Percentiles rank a stretch among this genome's conserved stretches.
phyloP scores from a whole-genome alignment of 2,888 invertebrate genomes.

The Macrophya alboannulata region DNA sequence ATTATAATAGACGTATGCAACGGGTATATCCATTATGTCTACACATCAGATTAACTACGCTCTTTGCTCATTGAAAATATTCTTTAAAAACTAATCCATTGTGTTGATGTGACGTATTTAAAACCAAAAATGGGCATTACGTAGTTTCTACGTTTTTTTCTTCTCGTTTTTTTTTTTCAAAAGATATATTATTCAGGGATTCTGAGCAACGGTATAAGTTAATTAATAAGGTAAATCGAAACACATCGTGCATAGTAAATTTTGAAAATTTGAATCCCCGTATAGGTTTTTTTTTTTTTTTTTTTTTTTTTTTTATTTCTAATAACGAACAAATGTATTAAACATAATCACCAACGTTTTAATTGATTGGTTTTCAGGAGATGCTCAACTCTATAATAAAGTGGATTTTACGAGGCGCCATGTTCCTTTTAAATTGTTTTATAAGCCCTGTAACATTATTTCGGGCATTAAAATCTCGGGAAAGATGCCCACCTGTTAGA shows the following conservation, averaged over 20 bases:
- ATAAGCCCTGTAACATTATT: slow-evolving; percentile 64
- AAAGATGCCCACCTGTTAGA: slow-evolving; percentile 83
- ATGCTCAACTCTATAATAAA: slow-evolving; percentile 59
- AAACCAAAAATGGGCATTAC: not conserved
- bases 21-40: not conserved
- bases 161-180: not conserved
- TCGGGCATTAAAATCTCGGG: slow-evolving; percentile 61
- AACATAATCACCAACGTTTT: too few relatives aligned
- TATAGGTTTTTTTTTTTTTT: not conserved
- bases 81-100: not conserved
- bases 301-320: not conserved
- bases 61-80: not conserved
- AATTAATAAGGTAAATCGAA: not conserved
- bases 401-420: slow-evolving; percentile 57
- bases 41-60: not conserved
- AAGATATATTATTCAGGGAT: not conserved
- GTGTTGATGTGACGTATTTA: not conserved
- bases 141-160: not conserved
- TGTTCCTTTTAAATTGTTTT: slow-evolving; percentile 64
- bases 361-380: slow-evolving; percentile 57
- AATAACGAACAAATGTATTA: too few relatives aligned
- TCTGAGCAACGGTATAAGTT: not conserved
- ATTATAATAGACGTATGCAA: not conserved
- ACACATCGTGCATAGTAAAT: too few relatives aligned
- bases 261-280: too few relatives aligned